phyloP scores from a whole-genome alignment of 2,888 invertebrate genomes.

The Notocelia uddmanniana region DNA sequence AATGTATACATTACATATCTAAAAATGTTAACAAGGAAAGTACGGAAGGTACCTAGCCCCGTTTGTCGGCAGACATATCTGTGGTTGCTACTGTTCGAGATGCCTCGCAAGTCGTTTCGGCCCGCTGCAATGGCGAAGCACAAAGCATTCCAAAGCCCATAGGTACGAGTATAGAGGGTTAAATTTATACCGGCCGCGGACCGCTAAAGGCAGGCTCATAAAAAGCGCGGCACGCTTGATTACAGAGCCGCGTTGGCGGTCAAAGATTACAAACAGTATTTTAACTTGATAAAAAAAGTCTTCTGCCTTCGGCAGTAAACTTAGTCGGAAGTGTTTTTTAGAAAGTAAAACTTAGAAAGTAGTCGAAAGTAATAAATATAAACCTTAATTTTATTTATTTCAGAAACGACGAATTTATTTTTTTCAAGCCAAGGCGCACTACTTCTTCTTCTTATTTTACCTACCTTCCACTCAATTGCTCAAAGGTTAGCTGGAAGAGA shows the following conservation, averaged over 20 bases:
- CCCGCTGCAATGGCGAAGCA: conserved; percentile 29
- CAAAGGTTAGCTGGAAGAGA: too few species aligned
- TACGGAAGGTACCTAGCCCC: too few species aligned
- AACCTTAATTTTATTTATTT: too few species aligned
- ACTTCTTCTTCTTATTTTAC: too few species aligned
- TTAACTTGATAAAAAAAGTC: background rate
- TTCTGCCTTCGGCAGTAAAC: too few species aligned
- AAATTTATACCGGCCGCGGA: conserved; percentile 76
- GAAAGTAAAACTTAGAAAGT: too few species aligned
- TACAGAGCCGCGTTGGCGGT: conserved; percentile 75
- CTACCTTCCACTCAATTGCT: too few species aligned
- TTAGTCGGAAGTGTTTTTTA: too few species aligned
- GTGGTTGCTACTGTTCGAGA: conserved; percentile 21
- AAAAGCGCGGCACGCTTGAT: conserved; percentile 82
- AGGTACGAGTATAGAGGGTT: conserved; percentile 58
- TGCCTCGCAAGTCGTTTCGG: conserved; percentile 30
- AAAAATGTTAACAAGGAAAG: background rate
- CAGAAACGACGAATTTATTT: too few species aligned
- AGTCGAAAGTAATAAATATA: too few species aligned
- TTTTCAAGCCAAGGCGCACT: too few species aligned
- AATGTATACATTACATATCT: too few species aligned
- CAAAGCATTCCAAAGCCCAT: conserved; percentile 41
- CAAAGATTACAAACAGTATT: conserved; percentile 13
- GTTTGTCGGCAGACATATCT: conserved; percentile 6
- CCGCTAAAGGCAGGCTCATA: conserved; percentile 78